Conservation (phyloP, 2,113 vertebrate genomes). For the Hypomesus transpacificus region DNA sequence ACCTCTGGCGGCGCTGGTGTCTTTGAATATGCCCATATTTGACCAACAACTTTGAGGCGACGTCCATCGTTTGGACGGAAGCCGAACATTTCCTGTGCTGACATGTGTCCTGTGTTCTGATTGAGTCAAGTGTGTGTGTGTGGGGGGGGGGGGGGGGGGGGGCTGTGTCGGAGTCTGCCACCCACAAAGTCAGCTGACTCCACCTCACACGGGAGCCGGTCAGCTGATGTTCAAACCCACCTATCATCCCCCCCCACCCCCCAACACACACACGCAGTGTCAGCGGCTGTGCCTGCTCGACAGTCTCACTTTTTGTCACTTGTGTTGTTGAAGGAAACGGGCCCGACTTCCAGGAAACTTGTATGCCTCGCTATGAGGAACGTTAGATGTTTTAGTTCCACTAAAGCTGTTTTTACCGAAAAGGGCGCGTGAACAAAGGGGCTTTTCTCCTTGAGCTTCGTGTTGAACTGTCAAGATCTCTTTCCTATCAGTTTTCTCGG, state of each 20-base stretch:
- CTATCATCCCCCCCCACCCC: background rate
- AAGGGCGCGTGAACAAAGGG: no score
- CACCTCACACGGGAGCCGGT: conserved; percentile 7
- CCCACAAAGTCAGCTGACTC: conserved; percentile 30
- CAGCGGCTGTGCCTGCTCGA: no score
- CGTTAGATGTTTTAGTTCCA: no score
- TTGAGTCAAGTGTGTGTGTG: background rate
- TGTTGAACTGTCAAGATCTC: no score
- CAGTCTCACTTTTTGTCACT: background rate
- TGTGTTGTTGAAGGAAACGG: background rate
- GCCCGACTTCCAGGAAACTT: background rate
- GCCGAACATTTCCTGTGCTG: conserved; percentile 31
- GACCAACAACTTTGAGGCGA: background rate
- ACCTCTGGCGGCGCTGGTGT: no score
- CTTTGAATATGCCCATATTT: background rate
- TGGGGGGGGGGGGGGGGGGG: conserved; percentile 14
- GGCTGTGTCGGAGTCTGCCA: background rate
- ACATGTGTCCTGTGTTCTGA: background rate
- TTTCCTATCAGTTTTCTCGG: background rate
- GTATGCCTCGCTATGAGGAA: background rate
- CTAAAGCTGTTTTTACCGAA: no score
- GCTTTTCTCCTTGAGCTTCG: no score
- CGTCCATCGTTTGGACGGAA: conserved; percentile 4
- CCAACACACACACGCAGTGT: background rate
- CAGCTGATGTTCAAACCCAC: conserved; percentile 18